Evolutionary conservation across 2,797 vertebrate species (phyloP), one percentile per base, ranked within the genome.

Genomic region (Esox lucius): DNA sequence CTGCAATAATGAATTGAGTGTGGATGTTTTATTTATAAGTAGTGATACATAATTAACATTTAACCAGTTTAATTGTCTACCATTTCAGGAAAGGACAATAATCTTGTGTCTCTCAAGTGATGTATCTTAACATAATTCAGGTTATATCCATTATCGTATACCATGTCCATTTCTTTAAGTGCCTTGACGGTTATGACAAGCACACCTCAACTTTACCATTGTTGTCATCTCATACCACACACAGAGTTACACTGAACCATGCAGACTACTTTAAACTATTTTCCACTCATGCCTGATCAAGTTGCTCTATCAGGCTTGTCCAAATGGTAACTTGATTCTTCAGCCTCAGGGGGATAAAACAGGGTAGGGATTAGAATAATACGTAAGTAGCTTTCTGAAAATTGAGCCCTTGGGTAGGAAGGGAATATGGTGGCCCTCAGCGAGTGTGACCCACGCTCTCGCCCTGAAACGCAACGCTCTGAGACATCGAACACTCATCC

Each of bases 361-460:
- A 77, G 80, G 87, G 86, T 70, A 78, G 86, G 90, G 91, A 91
- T 93, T 92, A 91, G 80, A 90, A 91, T 90, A 88, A 93, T 88
- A 90, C 85, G 81, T 90, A 90, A 91, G 88, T 85, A 92, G 90
- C 90, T 92, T 91, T 92, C 86, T 72, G 84, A 88, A 90, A 90
- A 92, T 88, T 73, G 85, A 91, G 88, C 85, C 87, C 86, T 87
- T 80, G 84, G 91, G 89, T 87, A 84, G 88, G 82, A 85, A 86
- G 85, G 81, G 74, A 90, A 90, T 83, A 89, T 68, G 81, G 80
- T 74, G 82, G 86, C 91, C 90, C 79, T 33, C 80, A 88, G 91
- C 87, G 49, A 74, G 83, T 88, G 83, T 91, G 90, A 93, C 88
- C 92, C 88, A 88, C 90, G 87, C 87, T 90, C 86, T 84, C 75